A percentile compares a stretch with the other conserved stretches of the same genome.
Conservation (phyloP, 2,113 vertebrate species). For the Corythornis vintsioides region DNA sequence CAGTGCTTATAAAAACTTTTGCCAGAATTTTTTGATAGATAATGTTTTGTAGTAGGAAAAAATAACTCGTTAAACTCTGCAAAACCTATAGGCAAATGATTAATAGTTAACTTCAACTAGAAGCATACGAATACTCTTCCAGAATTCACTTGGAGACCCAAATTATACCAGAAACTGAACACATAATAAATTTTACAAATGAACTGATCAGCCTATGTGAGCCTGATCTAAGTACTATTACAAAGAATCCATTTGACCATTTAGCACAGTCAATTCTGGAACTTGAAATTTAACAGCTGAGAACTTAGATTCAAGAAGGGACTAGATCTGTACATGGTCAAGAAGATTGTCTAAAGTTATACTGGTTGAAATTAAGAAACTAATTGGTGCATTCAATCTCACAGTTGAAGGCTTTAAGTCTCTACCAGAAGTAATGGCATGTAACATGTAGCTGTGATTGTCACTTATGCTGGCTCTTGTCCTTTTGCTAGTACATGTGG, state of each 20-base stretch:
- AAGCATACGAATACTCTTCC: background rate
- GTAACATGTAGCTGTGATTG: background rate
- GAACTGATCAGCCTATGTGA: background rate
- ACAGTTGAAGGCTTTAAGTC: background rate
- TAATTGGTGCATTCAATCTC: background rate
- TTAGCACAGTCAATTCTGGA: background rate
- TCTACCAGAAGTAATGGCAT: background rate
- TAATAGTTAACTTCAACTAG: background rate
- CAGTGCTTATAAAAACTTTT: background rate
- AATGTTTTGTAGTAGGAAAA: background rate
- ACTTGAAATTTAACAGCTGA: background rate
- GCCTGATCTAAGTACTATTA: background rate
- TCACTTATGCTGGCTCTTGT: background rate
- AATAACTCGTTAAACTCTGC: background rate
- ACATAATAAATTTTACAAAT: background rate
- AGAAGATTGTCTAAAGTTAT: background rate
- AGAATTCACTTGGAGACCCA: background rate
- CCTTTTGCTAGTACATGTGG: background rate
- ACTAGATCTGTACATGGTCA: background rate
- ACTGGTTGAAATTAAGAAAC: background rate
- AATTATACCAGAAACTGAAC: background rate
- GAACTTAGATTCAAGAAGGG: background rate
- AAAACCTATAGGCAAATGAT: background rate
- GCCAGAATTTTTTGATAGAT: too few relatives aligned
- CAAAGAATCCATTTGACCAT: background rate